Conservation (phyloP, 2,888 invertebrate genomes). For the Congeria kusceri region DNA sequence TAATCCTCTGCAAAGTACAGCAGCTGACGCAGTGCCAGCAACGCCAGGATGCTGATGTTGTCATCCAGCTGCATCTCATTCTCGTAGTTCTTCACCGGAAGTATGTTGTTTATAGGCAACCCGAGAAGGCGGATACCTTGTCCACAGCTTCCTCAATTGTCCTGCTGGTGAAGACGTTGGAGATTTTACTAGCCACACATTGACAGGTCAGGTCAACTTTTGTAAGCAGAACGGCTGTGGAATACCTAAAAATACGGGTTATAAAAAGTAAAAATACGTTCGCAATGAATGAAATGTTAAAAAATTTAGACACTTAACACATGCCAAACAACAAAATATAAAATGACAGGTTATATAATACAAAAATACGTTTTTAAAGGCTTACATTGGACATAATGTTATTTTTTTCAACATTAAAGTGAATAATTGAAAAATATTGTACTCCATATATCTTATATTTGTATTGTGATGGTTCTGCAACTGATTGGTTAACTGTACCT, state of each 20-base stretch:
- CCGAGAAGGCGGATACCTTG: slow-evolving; percentile 10
- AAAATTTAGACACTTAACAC: too few relatives aligned
- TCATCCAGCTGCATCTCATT: neutral
- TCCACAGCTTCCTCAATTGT: slow-evolving; percentile 4
- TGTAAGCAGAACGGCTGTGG: slow-evolving; percentile 57
- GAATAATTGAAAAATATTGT: too few relatives aligned
- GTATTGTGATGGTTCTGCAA: too few relatives aligned
- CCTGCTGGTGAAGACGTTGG: slow-evolving; percentile 3
- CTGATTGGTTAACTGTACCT: slow-evolving; percentile 37
- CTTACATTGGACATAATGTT: too few relatives aligned
- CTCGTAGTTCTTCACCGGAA: slow-evolving; percentile 4
- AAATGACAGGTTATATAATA: neutral
- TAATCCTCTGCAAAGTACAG: slow-evolving; percentile 54
- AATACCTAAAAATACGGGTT: slow-evolving; percentile 18
- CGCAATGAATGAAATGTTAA: too few relatives aligned
- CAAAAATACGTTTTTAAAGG: too few relatives aligned
- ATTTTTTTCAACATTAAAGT: too few relatives aligned
- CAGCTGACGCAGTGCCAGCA: slow-evolving; percentile 54
- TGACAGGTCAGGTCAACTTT: slow-evolving; percentile 60
- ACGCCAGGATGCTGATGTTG: slow-evolving; percentile 40
- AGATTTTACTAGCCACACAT: slow-evolving; percentile 33
- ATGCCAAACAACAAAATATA: too few relatives aligned
- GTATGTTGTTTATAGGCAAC: neutral
- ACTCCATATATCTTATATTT: too few relatives aligned
- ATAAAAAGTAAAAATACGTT: too few relatives aligned